Conservation (phyloP, 2,797 vertebrate genomes). For the Lithobates pipiens region DNA sequence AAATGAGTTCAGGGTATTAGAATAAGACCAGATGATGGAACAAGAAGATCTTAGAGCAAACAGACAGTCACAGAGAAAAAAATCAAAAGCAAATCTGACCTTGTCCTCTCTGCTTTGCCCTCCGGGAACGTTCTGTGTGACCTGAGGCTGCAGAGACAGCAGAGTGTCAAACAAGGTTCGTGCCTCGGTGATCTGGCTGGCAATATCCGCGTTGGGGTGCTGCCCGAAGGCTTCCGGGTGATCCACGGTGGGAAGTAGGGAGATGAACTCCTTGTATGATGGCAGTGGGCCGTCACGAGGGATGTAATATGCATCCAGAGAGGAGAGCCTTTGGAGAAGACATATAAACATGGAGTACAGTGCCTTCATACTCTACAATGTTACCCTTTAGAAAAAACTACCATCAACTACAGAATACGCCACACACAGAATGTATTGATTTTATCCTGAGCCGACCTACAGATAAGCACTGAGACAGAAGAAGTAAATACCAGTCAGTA, state of each 20-base stretch:
- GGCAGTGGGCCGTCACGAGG: conserved; percentile 81
- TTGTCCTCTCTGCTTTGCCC: conserved; percentile 81
- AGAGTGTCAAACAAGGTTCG: conserved; percentile 85
- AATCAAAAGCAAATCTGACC: conserved; percentile 67
- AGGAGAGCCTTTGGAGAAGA: conserved; percentile 64
- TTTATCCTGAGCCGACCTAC: no score
- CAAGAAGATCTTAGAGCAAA: no score
- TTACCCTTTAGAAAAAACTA: no score
- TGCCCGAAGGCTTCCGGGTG: conserved; percentile 88
- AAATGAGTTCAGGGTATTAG: no score
- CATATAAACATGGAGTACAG: background rate
- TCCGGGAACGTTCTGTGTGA: conserved; percentile 71
- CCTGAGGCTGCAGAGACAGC: conserved; percentile 87
- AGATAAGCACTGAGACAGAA: no score
- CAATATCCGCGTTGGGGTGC: conserved; percentile 88
- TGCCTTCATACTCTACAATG: no score
- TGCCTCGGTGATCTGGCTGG: conserved; percentile 86
- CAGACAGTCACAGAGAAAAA: no score
- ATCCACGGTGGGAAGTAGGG: conserved; percentile 79
- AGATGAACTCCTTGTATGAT: conserved; percentile 80
- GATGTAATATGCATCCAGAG: conserved; percentile 79
- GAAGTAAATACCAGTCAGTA: no score
- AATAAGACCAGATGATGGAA: no score
- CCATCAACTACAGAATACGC: no score
- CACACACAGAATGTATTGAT: no score